Percentiles rank a stretch among this genome's conserved stretches.
These are phyloP conservation scores for Bothrops jararaca DNA, from an alignment of 2,113 vertebrate genomes.

Conservation along the genomic window DNA sequence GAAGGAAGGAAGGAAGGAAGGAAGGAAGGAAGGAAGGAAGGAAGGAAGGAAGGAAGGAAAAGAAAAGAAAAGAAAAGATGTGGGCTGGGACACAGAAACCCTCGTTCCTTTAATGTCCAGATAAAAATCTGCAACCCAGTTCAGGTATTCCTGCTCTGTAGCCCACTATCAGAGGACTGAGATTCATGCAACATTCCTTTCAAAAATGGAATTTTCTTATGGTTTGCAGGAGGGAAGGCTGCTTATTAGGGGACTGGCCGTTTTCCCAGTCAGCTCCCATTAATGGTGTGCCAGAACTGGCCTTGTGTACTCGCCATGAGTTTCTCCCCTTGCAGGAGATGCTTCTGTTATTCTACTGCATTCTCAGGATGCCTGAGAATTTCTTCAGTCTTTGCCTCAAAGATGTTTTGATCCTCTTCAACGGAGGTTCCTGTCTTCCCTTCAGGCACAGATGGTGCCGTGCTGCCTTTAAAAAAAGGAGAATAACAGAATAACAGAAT, in stretches of 20 bases:
- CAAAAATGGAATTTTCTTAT: not conserved
- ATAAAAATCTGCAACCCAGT: not conserved
- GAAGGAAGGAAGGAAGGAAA: too few species aligned
- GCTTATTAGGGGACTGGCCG: not conserved
- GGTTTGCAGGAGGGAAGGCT: not conserved
- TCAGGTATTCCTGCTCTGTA: not conserved
- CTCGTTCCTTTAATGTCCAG: not conserved
- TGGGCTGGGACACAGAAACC: not conserved
- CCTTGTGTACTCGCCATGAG: not conserved
- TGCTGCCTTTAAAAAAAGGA: not conserved
- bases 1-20: too few species aligned
- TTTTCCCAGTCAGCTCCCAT: not conserved
- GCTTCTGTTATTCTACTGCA: not conserved
- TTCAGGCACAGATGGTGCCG: not conserved
- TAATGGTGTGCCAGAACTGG: not conserved
- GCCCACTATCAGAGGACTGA: not conserved
- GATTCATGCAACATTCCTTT: not conserved
- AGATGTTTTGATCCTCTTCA: not conserved
- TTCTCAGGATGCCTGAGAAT: not conserved
- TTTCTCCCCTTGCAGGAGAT: not conserved
- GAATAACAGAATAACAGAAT: not conserved
- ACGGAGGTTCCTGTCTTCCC: not conserved
- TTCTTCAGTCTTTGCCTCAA: not conserved
- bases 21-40: too few species aligned
- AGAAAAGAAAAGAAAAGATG: not conserved